Base-by-base conservation (phyloP, 2,113 vertebrate species). In the Pimephales promelas region DNA sequence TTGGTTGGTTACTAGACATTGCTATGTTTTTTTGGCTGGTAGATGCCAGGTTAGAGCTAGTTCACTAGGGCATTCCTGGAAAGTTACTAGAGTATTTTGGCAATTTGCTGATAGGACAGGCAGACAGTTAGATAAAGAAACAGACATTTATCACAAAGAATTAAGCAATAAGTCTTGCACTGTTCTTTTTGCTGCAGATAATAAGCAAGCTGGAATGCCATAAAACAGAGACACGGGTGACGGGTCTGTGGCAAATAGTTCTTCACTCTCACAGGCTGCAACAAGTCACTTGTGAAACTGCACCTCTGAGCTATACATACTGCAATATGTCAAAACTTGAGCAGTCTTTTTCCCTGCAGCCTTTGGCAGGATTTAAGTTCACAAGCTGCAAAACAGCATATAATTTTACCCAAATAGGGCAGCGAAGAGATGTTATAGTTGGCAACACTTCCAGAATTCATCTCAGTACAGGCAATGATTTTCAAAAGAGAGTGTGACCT, bases 1-100 rank as follows among this genome's bases (percentile, higher is more conserved):
- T 45, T 6, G 2, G 40, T 71, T 43, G 18, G 22, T 43, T 70
- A 34, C 0, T 68, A 49, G 71, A 49, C 43, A 0, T 22, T 43
- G 18, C 28, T 45, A 14, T 10, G 11, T 4, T 13, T 24, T 28
- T 43, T 2, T 43, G 1, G 36, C 36, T 45, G 4, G 22, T 45
- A 45, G 36, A 24, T 45, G 68, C 68, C 24, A 71, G 68, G 68
- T 24, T 26, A 47, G 20, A 72, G 40, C 70, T 45, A 47, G 40
- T 18, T 49, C 34, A 28, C 64, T 66, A 36, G 16, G 31, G 43
- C 43, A 34, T 31, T 16, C 71, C 71, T 49, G 40, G 70, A 22
- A 49, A 49, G 43, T 73, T 73, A 45, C 71, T 73, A 22, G 13
- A 52, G 71, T 73, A 49, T 49, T 73, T 73, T 73, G 71, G 45